These are phyloP conservation scores for Coccyzus lansbergi DNA, from an alignment of 2,797 vertebrate species.

Conservation along the genomic window DNA sequence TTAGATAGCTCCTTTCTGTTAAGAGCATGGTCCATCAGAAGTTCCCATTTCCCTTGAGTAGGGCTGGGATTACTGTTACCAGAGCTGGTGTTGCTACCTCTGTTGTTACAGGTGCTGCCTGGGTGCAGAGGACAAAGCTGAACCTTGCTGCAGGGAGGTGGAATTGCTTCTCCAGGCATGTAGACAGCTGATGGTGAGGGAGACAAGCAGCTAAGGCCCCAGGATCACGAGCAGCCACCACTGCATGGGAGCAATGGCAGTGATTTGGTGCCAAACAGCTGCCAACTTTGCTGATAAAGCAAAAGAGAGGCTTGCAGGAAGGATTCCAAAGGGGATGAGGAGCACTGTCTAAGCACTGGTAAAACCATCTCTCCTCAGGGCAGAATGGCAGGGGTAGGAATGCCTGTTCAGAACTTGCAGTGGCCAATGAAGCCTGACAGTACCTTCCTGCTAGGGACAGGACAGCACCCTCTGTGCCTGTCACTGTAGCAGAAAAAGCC, in stretches of 20 bases:
- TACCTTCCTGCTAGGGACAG: not conserved
- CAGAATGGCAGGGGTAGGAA: not conserved
- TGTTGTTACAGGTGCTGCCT: not conserved
- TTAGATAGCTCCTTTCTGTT: not conserved
- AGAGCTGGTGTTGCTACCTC: not conserved
- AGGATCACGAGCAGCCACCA: not conserved
- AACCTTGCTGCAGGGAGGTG: not conserved
- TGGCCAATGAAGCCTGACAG: not conserved
- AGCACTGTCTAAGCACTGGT: not conserved
- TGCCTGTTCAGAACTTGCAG: not conserved
- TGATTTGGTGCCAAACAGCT: not conserved
- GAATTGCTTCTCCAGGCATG: not conserved
- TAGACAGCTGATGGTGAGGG: not conserved
- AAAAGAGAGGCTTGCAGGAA: not conserved
- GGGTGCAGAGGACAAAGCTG: not conserved
- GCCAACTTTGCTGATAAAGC: not conserved
- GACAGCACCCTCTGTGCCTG: not conserved
- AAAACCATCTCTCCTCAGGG: not conserved
- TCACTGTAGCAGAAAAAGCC: not conserved
- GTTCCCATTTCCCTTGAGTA: fast-evolving
- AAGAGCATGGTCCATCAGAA: not conserved
- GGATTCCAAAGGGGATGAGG: not conserved
- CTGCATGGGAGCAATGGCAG: not conserved
- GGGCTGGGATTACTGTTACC: not conserved
- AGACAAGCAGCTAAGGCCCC: not conserved